Conservation (phyloP, 2,797 vertebrate genomes). For the Morelia viridis region DNA sequence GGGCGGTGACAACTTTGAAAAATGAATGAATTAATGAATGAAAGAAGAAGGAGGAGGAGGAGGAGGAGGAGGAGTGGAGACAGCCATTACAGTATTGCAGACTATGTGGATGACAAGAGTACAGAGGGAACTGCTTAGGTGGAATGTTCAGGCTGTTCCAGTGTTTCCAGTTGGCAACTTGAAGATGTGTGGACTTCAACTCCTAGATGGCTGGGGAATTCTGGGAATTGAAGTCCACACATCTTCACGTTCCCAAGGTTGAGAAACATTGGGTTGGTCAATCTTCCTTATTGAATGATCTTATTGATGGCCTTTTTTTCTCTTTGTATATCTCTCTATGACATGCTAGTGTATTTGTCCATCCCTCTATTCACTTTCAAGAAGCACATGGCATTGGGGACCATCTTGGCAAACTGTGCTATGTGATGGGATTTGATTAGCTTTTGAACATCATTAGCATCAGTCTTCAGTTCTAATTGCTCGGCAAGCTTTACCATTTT, state of each 20-base stretch:
- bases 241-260: too few species aligned
- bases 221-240: too few species aligned
- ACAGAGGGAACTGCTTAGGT: neutral
- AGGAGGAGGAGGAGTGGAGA: neutral
- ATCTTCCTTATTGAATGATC: neutral
- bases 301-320: neutral
- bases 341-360: neutral
- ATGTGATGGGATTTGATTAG: neutral
- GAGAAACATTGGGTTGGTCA: neutral
- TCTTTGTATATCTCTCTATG: neutral
- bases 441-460: neutral
- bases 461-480: neutral
- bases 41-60: too few species aligned
- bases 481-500: neutral
- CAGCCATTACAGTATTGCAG: neutral
- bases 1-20: too few species aligned
- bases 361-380: neutral
- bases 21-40: too few species aligned
- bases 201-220: too few species aligned
- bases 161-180: too few species aligned
- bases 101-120: neutral
- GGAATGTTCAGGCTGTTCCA: neutral
- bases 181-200: too few species aligned
- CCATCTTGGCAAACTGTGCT: neutral
- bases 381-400: neutral